Evolutionary conservation across 2,888 invertebrate species (phyloP).

Genomic region (Phortica okadai): DNA sequence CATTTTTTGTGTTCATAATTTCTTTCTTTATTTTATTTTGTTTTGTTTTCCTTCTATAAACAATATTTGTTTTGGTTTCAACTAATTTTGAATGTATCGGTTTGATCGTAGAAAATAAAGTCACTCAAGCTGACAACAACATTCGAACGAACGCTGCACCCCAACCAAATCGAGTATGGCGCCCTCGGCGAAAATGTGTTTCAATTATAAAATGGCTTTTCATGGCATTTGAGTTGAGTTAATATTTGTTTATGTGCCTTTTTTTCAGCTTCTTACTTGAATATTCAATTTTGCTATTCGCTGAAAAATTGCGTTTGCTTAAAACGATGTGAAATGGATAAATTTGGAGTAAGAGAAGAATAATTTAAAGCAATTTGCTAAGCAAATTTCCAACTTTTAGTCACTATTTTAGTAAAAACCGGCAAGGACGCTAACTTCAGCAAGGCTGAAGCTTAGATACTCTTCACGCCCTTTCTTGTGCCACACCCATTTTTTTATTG

Average conservation of each 20-base stretch:
- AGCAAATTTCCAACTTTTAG: no score
- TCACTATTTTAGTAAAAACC: no score
- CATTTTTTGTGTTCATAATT: constrained; percentile 41
- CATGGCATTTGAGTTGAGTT: constrained; percentile 57
- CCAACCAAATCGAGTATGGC: constrained; percentile 21
- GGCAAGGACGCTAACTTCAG: no score
- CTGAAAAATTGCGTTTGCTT: no score
- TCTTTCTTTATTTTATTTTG: constrained; percentile 3
- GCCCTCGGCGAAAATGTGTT: constrained; percentile 49
- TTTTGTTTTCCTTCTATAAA: neutral
- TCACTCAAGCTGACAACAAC: neutral
- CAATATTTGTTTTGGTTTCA: neutral
- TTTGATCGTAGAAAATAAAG: neutral
- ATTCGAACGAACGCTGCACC: neutral
- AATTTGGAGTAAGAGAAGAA: no score
- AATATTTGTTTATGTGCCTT: constrained; percentile 59
- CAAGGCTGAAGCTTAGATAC: no score
- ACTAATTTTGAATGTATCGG: constrained; percentile 6
- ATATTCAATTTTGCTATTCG: constrained; percentile 1
- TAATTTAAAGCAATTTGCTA: no score
- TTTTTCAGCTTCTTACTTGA: constrained; percentile 4
- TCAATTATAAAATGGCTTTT: constrained; percentile 70
- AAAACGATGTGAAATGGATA: no score
- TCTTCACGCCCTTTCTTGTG: no score
- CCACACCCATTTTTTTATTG: no score